Evolutionary conservation across 2,888 invertebrate genomes (phyloP), one percentile per base, ranked within the genome.

Genomic region (Macropis europaea): DNA sequence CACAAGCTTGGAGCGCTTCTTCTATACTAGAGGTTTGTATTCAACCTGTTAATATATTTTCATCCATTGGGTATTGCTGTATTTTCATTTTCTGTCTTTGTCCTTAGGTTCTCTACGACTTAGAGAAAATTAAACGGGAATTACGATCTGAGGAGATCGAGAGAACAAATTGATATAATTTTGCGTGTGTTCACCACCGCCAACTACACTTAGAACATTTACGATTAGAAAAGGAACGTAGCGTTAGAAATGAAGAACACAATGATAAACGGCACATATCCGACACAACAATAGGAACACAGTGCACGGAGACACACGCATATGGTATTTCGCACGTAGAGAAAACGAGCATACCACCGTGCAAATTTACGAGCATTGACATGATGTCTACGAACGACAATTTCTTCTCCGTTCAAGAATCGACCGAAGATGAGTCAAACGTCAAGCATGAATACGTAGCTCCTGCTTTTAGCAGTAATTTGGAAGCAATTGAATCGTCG

Each of bases 1-100:
- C 98, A 50, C 99, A 99, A 91, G 99, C 99, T 1, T 99, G 99
- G 99, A 98, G 98, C 90, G 94, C 97, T 87, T 95, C 94, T 54
- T 93, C 95, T 70, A 92, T 97, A 77, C 91, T 99, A 79, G 99
- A 99, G 92, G 97, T 96, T 90, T 76, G 48, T 68, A 38, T 40
- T 42, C 1, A 52, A 66, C 15, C 9, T 22, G 1, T 30, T 24
- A 47, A 42, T 62, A 17, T 32, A 30, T n/a, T 2, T 26, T 28
- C n/a, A n/a, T n/a, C n/a, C n/a, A n/a, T 15, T 22, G 3, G 11
- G 22, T 30, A 22, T 22, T 43, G 11, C 3, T 13, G 0, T 48
- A 19, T n/a, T 15, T 13, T 30, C 17, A 22, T 54, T 36, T 56
- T 56, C 32, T 1, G 2, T 42, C 30, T n/a, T n/a, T n/a, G n/a